These are phyloP conservation scores for Lepidotrigona ventralis DNA, from an alignment of 1,140 invertebrate species.

Conservation along the genomic window DNA sequence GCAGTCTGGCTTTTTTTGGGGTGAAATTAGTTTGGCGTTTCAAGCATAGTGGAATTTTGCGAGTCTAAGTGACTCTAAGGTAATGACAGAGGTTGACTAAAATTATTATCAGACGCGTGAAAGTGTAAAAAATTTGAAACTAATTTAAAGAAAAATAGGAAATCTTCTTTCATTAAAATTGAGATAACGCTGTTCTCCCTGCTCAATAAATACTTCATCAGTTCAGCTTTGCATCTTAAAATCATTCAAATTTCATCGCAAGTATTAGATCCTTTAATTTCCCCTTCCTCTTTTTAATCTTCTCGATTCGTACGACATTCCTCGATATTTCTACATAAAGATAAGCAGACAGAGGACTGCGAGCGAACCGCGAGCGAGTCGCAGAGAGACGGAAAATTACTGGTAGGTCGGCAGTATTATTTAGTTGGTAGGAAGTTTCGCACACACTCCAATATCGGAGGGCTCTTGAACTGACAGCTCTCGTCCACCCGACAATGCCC, in stretches of 20 bases:
- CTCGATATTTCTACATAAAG: background rate
- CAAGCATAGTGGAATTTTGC: no score
- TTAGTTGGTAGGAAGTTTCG: conserved; percentile 1
- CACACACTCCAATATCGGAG: background rate
- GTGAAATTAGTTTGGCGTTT: no score
- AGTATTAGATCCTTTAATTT: background rate
- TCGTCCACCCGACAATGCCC: background rate
- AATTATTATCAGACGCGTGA: no score
- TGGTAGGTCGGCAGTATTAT: no score
- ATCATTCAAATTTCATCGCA: background rate
- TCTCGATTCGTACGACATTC: background rate
- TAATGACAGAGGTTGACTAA: no score
- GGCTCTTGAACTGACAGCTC: background rate
- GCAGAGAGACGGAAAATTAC: background rate
- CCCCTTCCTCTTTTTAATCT: background rate
- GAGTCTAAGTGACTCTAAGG: no score
- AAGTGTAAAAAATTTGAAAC: no score
- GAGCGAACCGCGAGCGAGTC: background rate
- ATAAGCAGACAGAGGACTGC: background rate
- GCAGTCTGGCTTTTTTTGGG: no score
- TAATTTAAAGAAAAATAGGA: no score
- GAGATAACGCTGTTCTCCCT: no score
- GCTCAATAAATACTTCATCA: no score
- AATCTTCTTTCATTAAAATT: no score
- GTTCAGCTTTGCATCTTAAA: background rate